Percentiles rank a stretch among this genome's conserved stretches.
These are phyloP conservation scores for Ahaetulla prasina DNA, from an alignment of 2,113 vertebrate genomes.

Conservation along the genomic window DNA sequence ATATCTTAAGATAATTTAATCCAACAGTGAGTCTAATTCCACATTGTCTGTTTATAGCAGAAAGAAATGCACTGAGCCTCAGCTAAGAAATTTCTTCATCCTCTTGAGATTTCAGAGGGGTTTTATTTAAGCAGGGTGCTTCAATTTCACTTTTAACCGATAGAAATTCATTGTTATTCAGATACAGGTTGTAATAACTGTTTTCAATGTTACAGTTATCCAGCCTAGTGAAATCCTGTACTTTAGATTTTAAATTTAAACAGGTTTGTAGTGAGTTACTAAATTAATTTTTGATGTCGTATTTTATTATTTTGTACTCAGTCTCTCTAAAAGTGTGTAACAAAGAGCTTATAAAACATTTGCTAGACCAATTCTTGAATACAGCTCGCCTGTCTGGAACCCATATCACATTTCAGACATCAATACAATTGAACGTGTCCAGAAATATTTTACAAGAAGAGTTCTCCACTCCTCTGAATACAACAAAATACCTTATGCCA, in stretches of 20 bases:
- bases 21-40: neutral
- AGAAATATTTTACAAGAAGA: no score
- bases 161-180: neutral
- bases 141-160: neutral
- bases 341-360: no score
- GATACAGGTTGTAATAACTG: neutral
- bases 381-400: no score
- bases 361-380: no score
- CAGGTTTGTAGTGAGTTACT: neutral
- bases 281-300: neutral
- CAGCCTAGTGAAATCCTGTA: neutral
- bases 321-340: neutral
- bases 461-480: no score
- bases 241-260: neutral
- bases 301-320: neutral
- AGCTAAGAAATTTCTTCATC: neutral
- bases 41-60: neutral
- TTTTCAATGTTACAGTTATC: neutral
- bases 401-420: no score
- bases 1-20: neutral
- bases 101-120: neutral
- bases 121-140: neutral
- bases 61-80: neutral
- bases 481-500: no score
- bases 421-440: no score